phyloP scores from a whole-genome alignment of 1,140 invertebrate species.

The Pseudobourletiella spinata region DNA sequence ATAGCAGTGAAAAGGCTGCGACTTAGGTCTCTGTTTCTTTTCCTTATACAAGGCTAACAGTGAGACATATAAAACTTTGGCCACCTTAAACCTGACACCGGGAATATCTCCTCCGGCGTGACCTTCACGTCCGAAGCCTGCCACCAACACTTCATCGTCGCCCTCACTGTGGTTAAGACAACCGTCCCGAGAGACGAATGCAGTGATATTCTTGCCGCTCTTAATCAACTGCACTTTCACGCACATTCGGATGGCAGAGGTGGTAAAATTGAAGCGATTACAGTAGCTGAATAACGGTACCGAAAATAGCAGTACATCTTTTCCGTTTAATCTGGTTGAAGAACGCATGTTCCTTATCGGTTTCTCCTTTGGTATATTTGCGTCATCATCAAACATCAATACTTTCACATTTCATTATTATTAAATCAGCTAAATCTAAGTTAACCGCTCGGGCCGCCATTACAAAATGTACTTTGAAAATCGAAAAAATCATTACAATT shows the following conservation, averaged over 20 bases:
- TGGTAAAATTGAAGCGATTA: too few relatives aligned
- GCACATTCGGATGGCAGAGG: slow-evolving; percentile 98
- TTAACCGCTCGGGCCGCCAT: too few relatives aligned
- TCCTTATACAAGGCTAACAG: slow-evolving; percentile 97
- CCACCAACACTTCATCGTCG: slow-evolving; percentile 98
- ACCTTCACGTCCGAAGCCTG: slow-evolving; percentile 99
- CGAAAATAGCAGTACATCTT: too few relatives aligned
- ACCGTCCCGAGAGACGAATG: slow-evolving; percentile 98
- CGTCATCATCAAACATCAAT: not conserved
- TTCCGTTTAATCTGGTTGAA: not conserved
- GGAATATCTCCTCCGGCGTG: slow-evolving; percentile 99
- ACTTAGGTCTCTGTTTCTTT: slow-evolving; percentile 98
- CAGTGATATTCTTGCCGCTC: slow-evolving; percentile 99
- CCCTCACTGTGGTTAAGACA: slow-evolving; percentile 99
- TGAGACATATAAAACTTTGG: slow-evolving; percentile 99
- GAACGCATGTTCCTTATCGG: not conserved
- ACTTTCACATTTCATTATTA: too few relatives aligned
- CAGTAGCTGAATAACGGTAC: too few relatives aligned
- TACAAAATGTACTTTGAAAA: too few relatives aligned
- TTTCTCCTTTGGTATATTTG: not conserved
- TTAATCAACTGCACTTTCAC: slow-evolving; percentile 99
- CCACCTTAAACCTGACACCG: slow-evolving; percentile 77
- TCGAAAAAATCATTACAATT: too few relatives aligned
- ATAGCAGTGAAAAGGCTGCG: slow-evolving; percentile 56
- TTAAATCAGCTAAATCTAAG: too few relatives aligned